Evolutionary conservation across 2,888 invertebrate species (phyloP), one percentile per base, ranked within the genome.

Genomic region (Calliopum simillimum): DNA sequence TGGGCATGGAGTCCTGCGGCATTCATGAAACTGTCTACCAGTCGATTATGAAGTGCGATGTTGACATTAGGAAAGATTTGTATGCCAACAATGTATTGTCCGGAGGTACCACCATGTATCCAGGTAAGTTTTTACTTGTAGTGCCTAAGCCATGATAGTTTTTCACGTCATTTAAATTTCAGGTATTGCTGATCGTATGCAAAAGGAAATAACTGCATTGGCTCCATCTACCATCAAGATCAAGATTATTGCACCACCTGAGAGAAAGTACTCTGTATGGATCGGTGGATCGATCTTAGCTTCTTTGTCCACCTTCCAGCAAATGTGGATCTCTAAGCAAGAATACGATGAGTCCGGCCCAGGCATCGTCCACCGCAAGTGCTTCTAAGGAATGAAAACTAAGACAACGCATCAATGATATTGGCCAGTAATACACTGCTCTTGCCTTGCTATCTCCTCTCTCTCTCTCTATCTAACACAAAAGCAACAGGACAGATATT

Each of bases 41-140:
- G 90, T 95, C 95, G 87, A 96, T 96, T 93, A 96, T 96, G 96
- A 96, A 95, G 92, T 96, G 96, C 90, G 96, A 96, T 88, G 94
- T 96, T 64, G 96, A 96, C 88, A 96, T 96, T 91, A 91, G 95
- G 88, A 94, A 94, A 91, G 94, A 94, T 89, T 88, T 95, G 90
- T 95, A 95, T 89, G 94, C 94, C 90, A 94, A 94, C 91, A 94
- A 94, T 80, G 95, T 96, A 84, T 90, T 96, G 85, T 95, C 95
- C 80, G 94, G 94, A 85, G 94, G 94, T 85, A 93, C 93, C 88
- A 93, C 93, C 87, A 94, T 94, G 93, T 94, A 93, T 90, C 93
- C 94, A 86, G 93, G 93, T 86, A 67, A 74, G 78, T 62, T 33
- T 2, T 16, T n/a, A 4, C 0, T 12, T 41, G 33, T 14, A 13